A percentile compares a stretch with the other conserved stretches of the same genome.
These are phyloP conservation scores for Scolanthus callimorphus DNA, from an alignment of 92 coral and sea anemone species.

Conservation along the genomic window DNA sequence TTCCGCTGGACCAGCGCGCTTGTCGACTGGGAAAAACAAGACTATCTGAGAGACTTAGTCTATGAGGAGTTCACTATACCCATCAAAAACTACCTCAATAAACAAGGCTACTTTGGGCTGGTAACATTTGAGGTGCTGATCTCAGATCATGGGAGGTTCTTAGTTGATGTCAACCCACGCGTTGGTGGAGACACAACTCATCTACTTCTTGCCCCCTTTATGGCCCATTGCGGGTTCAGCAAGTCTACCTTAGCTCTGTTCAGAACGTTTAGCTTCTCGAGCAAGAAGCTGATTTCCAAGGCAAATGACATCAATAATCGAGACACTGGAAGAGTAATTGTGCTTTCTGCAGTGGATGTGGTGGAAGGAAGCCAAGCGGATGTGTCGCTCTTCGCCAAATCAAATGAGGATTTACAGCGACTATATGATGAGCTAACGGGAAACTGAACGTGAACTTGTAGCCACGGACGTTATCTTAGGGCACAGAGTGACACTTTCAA, in stretches of 20 bases:
- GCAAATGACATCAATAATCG: conserved; percentile 35
- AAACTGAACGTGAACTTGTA: too few species aligned
- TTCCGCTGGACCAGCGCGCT: conserved; percentile 25
- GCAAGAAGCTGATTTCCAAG: conserved; percentile 22
- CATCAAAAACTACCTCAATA: conserved; percentile 41
- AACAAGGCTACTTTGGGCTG: conserved; percentile 55
- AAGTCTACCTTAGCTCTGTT: conserved; percentile 23
- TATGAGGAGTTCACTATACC: conserved; percentile 43
- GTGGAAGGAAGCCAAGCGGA: conserved; percentile 26
- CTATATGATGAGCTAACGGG: too few species aligned
- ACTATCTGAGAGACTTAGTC: conserved; percentile 27
- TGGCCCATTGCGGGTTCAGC: conserved; percentile 41
- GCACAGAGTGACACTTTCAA: too few species aligned
- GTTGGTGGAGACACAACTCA: conserved; percentile 30
- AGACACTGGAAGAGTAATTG: conserved; percentile 6
- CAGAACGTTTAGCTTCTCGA: conserved; percentile 1
- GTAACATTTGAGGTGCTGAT: conserved; percentile 47
- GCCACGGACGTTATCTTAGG: too few species aligned
- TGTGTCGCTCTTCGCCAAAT: conserved; percentile 35
- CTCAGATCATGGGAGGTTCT: conserved; percentile 32
- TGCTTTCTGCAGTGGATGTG: conserved; percentile 11
- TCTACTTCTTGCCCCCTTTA: conserved; percentile 28
- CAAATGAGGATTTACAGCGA: too few species aligned
- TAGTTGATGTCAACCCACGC: conserved; percentile 43
- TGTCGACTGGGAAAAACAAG: conserved; percentile 57